Conservation (phyloP, 1,140 invertebrate species). For the Panagrolaimus sp. region DNA sequence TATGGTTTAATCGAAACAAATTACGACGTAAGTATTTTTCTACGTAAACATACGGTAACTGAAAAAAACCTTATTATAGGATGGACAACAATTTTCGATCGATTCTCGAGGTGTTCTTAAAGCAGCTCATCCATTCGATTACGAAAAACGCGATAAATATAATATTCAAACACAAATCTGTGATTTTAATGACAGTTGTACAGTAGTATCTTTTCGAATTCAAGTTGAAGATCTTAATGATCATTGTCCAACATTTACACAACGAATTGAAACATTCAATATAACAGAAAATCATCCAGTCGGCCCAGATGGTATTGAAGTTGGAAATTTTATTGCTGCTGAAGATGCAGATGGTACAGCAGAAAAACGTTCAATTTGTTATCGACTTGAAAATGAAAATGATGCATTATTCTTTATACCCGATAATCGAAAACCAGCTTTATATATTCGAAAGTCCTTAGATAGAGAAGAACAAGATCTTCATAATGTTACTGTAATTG, state of each 20-base stretch:
- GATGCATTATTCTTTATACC: constrained; percentile 5
- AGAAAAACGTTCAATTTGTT: constrained; percentile 8
- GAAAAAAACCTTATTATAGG: not conserved
- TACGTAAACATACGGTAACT: not conserved
- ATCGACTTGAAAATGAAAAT: constrained; percentile 4
- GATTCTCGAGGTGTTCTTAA: constrained; percentile 7
- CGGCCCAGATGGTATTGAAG: not conserved
- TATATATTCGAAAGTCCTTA: not conserved
- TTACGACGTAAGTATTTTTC: not conserved
- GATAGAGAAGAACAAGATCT: constrained; percentile 12
- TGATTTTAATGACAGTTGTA: constrained; percentile 6
- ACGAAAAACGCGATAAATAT: constrained; percentile 5
- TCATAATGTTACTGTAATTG: constrained; percentile 4
- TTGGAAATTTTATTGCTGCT: not conserved
- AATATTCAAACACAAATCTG: constrained; percentile 4
- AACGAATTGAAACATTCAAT: not conserved
- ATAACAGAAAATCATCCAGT: constrained; percentile 7
- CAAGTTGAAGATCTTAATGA: constrained; percentile 10
- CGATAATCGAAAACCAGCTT: not conserved
- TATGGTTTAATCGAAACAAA: constrained; percentile 1
- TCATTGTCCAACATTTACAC: constrained; percentile 1
- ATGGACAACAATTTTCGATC: constrained; percentile 3
- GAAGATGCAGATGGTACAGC: constrained; percentile 9
- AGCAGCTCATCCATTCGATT: constrained; percentile 1
- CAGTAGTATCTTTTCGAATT: not conserved